Evolutionary conservation across 1,140 invertebrate species (phyloP).

Genomic region (Araneus ventricosus): DNA sequence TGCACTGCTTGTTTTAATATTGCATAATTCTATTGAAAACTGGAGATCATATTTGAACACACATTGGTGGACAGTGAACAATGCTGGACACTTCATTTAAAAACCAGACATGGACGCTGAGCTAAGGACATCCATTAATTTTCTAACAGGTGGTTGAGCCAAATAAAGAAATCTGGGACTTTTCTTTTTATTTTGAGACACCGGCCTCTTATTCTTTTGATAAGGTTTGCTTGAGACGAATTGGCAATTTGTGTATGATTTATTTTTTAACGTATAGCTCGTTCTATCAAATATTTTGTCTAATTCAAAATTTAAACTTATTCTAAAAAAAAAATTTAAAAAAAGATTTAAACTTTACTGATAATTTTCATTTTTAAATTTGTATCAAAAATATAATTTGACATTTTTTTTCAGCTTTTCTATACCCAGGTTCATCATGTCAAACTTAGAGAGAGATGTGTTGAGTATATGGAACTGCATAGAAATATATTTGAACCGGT

Average conservation of each 20-base stretch:
- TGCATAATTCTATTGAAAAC: background rate
- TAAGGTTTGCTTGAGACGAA: too few species aligned
- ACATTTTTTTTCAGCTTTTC: conserved; percentile 82
- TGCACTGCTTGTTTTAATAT: background rate
- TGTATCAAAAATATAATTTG: background rate
- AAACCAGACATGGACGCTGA: conserved; percentile 6
- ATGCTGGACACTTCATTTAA: background rate
- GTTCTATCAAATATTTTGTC: too few species aligned
- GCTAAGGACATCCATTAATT: conserved; percentile 44
- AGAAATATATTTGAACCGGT: conserved; percentile 82
- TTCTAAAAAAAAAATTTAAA: background rate
- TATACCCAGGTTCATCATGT: conserved; percentile 88
- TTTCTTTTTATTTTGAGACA: background rate
- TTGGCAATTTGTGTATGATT: too few species aligned
- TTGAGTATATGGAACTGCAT: conserved; percentile 86
- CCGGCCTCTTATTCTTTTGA: background rate
- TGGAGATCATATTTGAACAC: background rate
- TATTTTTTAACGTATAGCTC: too few species aligned
- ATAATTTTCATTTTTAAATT: background rate
- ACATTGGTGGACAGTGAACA: background rate
- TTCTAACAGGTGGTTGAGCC: conserved; percentile 45
- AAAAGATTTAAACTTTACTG: background rate
- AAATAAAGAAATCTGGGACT: background rate
- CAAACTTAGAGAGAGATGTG: conserved; percentile 86
- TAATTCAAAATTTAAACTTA: too few species aligned